Conservation (phyloP, 2,797 vertebrate species). For the Cryptoprocta ferox region DNA sequence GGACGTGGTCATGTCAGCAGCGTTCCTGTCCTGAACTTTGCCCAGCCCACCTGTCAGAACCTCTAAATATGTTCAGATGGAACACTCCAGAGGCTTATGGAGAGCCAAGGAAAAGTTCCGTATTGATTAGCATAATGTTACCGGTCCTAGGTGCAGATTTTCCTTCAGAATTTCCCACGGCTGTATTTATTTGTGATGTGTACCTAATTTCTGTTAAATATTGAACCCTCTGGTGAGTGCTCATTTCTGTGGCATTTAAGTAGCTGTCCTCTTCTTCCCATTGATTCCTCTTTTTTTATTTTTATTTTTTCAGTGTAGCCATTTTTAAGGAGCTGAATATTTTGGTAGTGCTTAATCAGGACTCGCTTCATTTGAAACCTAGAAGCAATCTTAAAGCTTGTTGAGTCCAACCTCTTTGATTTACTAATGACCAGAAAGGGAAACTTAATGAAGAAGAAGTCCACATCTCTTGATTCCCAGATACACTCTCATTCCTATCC, state of each 20-base stretch:
- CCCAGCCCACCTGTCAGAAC: background rate
- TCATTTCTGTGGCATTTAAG: background rate
- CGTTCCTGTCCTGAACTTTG: background rate
- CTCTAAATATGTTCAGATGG: background rate
- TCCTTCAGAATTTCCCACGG: background rate
- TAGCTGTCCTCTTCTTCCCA: background rate
- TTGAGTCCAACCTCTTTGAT: background rate
- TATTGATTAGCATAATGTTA: background rate
- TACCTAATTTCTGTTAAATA: constrained; percentile 4
- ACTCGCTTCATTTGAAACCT: constrained; percentile 38
- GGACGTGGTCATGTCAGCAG: background rate
- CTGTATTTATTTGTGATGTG: constrained; percentile 14
- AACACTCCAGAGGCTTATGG: background rate
- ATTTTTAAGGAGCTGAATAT: background rate
- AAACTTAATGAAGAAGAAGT: background rate
- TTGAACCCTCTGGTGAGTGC: background rate
- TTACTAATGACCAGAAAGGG: background rate
- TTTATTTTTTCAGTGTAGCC: background rate
- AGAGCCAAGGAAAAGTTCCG: background rate
- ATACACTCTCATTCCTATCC: background rate
- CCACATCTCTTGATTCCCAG: background rate
- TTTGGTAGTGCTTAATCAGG: constrained; percentile 1
- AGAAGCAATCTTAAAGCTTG: background rate
- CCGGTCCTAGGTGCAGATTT: background rate
- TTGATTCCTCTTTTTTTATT: background rate